Conservation (phyloP, 37 sponge, comb jelly and placozoan genomes). For the Spongilla lacustris region DNA sequence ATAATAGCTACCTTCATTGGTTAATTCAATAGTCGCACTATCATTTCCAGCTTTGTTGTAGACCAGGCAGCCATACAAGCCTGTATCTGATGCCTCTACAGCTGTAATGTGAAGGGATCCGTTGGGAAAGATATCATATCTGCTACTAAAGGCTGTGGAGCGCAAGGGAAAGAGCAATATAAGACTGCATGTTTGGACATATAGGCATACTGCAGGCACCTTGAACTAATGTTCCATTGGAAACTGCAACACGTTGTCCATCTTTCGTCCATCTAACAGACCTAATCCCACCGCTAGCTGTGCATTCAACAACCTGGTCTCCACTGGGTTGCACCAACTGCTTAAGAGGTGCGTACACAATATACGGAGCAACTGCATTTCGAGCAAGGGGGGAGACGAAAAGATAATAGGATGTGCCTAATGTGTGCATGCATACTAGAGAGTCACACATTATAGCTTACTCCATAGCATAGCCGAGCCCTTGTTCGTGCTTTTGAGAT, state of each 20-base stretch:
- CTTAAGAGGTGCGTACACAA: not conserved
- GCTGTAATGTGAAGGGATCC: slow-evolving; percentile 12
- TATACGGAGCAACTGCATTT: slow-evolving; percentile 5
- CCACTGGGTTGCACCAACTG: not conserved
- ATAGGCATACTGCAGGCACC: too few relatives aligned
- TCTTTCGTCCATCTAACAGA: not conserved
- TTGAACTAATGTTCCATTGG: not conserved
- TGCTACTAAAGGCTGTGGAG: not conserved
- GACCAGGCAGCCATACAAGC: slow-evolving; percentile 19
- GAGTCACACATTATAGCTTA: too few relatives aligned
- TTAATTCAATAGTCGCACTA: not conserved
- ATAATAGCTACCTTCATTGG: not conserved
- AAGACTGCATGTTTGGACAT: too few relatives aligned
- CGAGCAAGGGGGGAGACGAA: not conserved
- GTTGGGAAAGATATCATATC: not conserved
- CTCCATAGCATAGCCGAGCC: slow-evolving; percentile 36
- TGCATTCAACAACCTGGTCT: not conserved
- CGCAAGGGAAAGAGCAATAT: slow-evolving; percentile 2
- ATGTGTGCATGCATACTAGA: too few relatives aligned
- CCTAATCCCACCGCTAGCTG: not conserved
- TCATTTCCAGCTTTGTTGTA: slow-evolving; percentile 27
- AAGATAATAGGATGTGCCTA: not conserved
- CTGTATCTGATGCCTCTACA: not conserved
- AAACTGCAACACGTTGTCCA: not conserved
- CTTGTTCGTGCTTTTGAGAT: slow-evolving; percentile 12